A percentile compares a stretch with the other conserved stretches of the same genome.
Evolutionary conservation across 2,888 invertebrate species (phyloP).

Genomic region (Electrophaes corylata): DNA sequence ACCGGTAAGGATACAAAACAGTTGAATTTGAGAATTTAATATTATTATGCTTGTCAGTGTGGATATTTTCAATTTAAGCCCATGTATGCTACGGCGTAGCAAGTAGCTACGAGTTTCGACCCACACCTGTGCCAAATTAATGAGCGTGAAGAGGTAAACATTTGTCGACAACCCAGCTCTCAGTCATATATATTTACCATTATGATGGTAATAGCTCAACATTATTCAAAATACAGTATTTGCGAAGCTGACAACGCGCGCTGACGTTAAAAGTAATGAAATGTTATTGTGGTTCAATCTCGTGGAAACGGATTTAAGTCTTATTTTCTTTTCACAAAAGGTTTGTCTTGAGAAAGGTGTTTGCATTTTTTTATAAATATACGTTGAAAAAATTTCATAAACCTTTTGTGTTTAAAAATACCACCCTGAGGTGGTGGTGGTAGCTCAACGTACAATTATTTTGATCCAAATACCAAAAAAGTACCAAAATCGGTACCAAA

Average conservation of each 20-base stretch:
- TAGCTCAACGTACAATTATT: too few species aligned
- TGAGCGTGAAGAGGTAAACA: conserved; percentile 29
- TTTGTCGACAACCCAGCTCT: conserved; percentile 24
- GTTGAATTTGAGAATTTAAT: too few species aligned
- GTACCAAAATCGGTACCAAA: too few species aligned
- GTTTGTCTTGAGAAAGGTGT: too few species aligned
- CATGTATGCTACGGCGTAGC: conserved; percentile 21
- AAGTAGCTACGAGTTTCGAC: conserved; percentile 26
- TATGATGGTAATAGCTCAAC: neutral
- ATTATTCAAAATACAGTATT: neutral
- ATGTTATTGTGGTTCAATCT: neutral
- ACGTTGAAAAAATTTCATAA: too few species aligned
- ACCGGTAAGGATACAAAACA: too few species aligned
- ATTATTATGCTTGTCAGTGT: too few species aligned
- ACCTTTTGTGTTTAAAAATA: too few species aligned
- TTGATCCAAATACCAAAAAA: too few species aligned
- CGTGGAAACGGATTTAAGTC: neutral
- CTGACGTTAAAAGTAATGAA: neutral
- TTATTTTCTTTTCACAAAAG: too few species aligned
- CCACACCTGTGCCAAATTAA: conserved; percentile 60
- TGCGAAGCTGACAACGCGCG: neutral
- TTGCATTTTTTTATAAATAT: too few species aligned
- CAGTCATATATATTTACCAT: conserved; percentile 20
- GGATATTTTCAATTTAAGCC: conserved; percentile 48
- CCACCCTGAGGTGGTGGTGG: too few species aligned